A percentile compares a stretch with the other conserved stretches of the same genome.
Evolutionary conservation across 2,797 vertebrate species (phyloP).

Genomic region (Sebastes diploproa): DNA sequence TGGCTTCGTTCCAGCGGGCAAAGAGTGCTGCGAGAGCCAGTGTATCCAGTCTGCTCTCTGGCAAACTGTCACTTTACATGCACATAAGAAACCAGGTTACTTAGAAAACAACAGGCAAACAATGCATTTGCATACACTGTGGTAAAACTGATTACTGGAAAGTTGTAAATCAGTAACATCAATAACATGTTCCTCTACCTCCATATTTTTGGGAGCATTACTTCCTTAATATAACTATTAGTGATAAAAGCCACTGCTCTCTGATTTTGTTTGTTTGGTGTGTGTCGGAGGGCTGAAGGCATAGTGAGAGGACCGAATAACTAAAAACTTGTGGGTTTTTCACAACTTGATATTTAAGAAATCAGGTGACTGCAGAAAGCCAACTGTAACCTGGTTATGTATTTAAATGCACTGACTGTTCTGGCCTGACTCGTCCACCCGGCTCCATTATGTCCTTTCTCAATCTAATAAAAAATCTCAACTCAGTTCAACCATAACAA

Average conservation of each 20-base stretch:
- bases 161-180: neutral
- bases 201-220: neutral
- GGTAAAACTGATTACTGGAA: neutral
- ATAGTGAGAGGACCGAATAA: too few species aligned
- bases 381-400: neutral
- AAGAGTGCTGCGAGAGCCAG: neutral
- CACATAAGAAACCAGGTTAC: neutral
- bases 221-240: neutral
- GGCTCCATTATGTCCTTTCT: too few species aligned
- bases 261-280: too few species aligned
- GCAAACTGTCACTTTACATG: neutral
- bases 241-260: neutral
- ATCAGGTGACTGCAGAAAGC: neutral
- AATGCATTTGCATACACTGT: too few species aligned
- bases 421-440: neutral
- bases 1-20: conserved; percentile 25
- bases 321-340: neutral
- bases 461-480: too few species aligned
- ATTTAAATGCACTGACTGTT: neutral
- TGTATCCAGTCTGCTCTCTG: conserved; percentile 7
- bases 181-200: too few species aligned
- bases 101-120: neutral
- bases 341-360: neutral
- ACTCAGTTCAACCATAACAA: neutral
- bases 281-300: too few species aligned